Conservation (phyloP, 2,113 vertebrate genomes). For the Rhizomys pruinosus region DNA sequence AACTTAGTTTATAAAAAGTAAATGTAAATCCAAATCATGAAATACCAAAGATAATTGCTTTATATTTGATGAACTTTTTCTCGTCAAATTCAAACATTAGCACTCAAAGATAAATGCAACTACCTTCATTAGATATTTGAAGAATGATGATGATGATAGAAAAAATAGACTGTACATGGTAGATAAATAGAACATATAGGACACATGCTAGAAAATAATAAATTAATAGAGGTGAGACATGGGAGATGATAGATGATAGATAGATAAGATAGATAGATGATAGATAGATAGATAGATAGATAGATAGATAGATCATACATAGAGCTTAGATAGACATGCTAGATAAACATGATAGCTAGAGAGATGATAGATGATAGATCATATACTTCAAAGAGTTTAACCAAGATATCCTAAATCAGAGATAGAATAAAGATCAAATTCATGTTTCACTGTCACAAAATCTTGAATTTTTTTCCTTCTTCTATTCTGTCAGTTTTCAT, state of each 20-base stretch:
- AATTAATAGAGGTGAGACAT: not conserved
- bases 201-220: too few relatives aligned
- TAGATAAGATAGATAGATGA: not conserved
- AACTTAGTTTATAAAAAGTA: not conserved
- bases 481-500: not conserved
- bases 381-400: not conserved
- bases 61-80: not conserved
- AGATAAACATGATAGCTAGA: not conserved
- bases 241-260: not conserved
- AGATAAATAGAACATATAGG: not conserved
- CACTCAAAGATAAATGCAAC: not conserved
- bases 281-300: not conserved
- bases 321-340: not conserved
- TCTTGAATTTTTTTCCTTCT: not conserved
- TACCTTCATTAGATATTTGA: not conserved
- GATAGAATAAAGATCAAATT: not conserved
- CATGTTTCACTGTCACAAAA: not conserved
- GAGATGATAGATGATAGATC: not conserved
- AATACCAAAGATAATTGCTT: not conserved
- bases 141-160: not conserved
- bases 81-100: not conserved
- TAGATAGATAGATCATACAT: not conserved
- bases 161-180: not conserved
- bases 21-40: not conserved
- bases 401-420: not conserved